Base-by-base conservation (phyloP, 2,797 vertebrate species). In the Pangasius macronema region DNA sequence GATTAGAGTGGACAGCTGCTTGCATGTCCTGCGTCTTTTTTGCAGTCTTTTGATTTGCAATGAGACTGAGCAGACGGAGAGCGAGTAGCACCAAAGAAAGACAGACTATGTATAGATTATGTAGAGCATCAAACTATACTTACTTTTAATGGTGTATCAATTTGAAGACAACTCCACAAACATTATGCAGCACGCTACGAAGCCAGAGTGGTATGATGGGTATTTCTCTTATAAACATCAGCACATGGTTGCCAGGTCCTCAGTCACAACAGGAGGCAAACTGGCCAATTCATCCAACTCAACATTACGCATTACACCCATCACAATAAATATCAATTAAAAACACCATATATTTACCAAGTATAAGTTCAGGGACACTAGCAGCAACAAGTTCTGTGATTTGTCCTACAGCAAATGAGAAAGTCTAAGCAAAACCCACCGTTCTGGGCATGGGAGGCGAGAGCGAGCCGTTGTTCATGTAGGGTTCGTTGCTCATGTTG, bases 401-500 rank as follows among this genome's bases (percentile, higher is more conserved):
- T 73, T 33, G 20, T 53, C 20, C 33, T 73, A 36, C 22, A 57
- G 72, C 27, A n/a, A 8, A 36, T n/a, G 14, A 8, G n/a, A 0
- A 14, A 70, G 16, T 30, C 24, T 51, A 80, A 24, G 8, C 51
- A 49, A 59, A 80, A 42, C 84, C 89, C 95, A 99, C 98, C 96
- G 97, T 97, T 97, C 98, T 97, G 91, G 97, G 95, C 96, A 99
- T 98, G 93, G 98, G 97, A 88, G 98, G 98, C 82, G 98, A 99
- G 89, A 99, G 96, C 89, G 98, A 99, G 95, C 98, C 97, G 86
- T 99, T 99, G 94, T 96, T 98, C 97, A 99, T 98, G 95, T 99
- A 99, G 18, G 97, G 97, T 95, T 99, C 98, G 76, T 94, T 97
- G 93, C 96, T 98, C 97, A 99, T 97, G 95, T 98, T 99, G 95